Evolutionary conservation across 2,797 vertebrate species (phyloP).

Genomic region (Pitangus sulphuratus): DNA sequence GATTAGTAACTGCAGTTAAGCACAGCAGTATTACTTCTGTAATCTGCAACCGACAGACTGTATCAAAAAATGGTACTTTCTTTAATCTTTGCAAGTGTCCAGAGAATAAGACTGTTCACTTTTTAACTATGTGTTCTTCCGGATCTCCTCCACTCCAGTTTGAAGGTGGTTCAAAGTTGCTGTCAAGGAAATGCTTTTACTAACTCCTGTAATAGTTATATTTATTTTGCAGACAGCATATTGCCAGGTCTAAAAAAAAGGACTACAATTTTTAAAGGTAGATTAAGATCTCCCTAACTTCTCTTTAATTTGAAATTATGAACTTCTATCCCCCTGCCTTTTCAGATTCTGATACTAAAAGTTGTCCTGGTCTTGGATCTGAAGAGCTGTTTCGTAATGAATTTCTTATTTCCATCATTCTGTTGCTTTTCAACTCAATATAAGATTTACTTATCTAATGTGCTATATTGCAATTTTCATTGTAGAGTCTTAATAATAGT

Average conservation of each 20-base stretch:
- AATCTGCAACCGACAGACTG: not conserved
- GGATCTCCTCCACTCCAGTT: not conserved
- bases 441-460: not conserved
- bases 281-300: not conserved
- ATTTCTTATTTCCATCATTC: not conserved
- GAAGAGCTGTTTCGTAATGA: not conserved
- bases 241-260: not conserved
- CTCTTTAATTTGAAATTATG: not conserved
- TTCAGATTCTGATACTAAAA: not conserved
- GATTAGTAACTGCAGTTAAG: conserved; percentile 21
- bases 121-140: not conserved
- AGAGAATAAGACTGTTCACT: not conserved
- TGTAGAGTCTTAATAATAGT: not conserved
- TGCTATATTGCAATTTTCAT: not conserved
- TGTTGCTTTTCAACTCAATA: not conserved
- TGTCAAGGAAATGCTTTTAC: not conserved
- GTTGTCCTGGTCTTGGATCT: not conserved
- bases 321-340: not conserved
- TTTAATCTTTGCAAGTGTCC: not conserved
- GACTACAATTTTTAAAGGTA: not conserved
- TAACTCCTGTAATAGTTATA: not conserved
- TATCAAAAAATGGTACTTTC: not conserved
- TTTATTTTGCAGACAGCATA: not conserved
- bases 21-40: not conserved
- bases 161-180: not conserved